Percentiles rank a stretch among this genome's conserved stretches.
Conservation (phyloP, 2,113 vertebrate species). For the Melierax canorus region DNA sequence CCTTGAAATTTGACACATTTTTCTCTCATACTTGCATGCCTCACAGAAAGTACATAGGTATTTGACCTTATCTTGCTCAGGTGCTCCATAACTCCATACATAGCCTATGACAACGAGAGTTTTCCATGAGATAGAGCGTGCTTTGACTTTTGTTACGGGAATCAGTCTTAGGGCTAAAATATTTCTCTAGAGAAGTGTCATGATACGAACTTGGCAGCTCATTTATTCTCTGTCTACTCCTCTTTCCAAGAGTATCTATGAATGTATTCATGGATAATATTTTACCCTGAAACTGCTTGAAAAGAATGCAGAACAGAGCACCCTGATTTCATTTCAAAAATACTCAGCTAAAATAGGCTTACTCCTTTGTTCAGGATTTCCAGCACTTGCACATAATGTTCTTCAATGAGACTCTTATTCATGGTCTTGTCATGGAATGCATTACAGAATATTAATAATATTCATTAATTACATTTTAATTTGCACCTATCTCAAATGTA, state of each 20-base stretch:
- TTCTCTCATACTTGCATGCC: neutral
- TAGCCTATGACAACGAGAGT: neutral
- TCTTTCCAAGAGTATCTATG: neutral
- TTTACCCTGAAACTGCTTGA: neutral
- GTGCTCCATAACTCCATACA: neutral
- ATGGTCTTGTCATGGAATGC: neutral
- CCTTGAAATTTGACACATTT: constrained; percentile 8
- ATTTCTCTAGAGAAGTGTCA: constrained; percentile 33
- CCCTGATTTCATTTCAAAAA: neutral
- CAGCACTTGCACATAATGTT: neutral
- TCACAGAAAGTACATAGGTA: neutral
- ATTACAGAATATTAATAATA: neutral
- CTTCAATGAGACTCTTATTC: neutral
- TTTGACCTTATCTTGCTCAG: constrained; percentile 6
- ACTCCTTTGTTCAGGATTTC: neutral
- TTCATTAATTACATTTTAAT: neutral
- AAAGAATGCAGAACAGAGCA: neutral
- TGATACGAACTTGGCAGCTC: constrained; percentile 20
- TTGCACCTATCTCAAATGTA: neutral
- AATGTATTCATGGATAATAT: constrained; percentile 12
- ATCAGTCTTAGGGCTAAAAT: neutral
- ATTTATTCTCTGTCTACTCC: constrained; percentile 18
- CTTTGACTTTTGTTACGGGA: neutral
- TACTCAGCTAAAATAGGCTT: neutral
- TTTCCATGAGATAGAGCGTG: neutral